Conservation (phyloP, 1,140 invertebrate genomes). For the Drosophila ogumai region DNA sequence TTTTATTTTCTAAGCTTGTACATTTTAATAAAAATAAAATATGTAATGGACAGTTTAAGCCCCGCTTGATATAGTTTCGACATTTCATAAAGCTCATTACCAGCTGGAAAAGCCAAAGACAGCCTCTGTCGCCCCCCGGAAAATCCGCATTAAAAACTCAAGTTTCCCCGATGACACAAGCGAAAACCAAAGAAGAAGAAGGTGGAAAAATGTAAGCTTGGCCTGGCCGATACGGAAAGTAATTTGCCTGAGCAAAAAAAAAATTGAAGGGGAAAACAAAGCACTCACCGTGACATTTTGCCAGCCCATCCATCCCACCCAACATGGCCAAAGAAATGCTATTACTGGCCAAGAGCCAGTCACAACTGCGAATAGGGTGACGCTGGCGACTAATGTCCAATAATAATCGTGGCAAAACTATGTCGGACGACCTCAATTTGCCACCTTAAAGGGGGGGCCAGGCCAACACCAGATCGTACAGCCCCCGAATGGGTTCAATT, state of each 20-base stretch:
- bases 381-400: constrained; percentile 61
- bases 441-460: constrained; percentile 15
- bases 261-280: constrained; percentile 35
- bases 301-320: constrained; percentile 38
- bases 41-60: constrained; percentile 23
- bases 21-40: not conserved
- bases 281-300: constrained; percentile 73
- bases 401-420: constrained; percentile 74
- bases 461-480: constrained; percentile 24
- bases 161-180: constrained; percentile 73
- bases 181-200: constrained; percentile 4
- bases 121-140: constrained; percentile 37
- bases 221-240: constrained; percentile 71
- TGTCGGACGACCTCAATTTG: constrained; percentile 73
- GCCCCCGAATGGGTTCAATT: constrained; percentile 7
- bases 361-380: constrained; percentile 49
- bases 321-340: constrained; percentile 70
- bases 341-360: constrained; percentile 69
- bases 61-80: constrained; percentile 52
- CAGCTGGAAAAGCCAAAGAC: constrained; percentile 46
- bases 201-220: constrained; percentile 16
- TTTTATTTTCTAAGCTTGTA: too few species aligned
- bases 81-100: constrained; percentile 66
- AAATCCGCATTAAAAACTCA: constrained; percentile 80
- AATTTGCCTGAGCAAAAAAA: constrained; percentile 56